Evolutionary conservation across 2,888 invertebrate species (phyloP), one percentile per base, ranked within the genome.

Genomic region (Bombylius discolor): DNA sequence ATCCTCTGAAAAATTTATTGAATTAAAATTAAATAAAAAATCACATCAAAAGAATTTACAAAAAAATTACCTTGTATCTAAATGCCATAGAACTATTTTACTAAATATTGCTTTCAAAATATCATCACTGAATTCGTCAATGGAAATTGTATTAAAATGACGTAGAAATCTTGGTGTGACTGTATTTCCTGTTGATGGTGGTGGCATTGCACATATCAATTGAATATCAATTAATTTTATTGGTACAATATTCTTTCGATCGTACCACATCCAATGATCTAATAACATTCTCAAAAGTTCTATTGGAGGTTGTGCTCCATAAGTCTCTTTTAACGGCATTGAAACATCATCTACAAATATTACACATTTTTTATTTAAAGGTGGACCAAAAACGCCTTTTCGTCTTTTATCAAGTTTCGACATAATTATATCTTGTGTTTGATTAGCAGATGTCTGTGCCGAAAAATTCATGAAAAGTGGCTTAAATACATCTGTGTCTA

Each of bases 341-440:
- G 92, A 93, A n/a, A 97, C 83, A 70, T 97, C 96, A 68, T 97
- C 97, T 44, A 97, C 90, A 70, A 96, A 96, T 50, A 95, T 83
- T 13, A 96, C 86, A 72, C 87, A 84, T 65, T 84, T 83, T 69
- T 92, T 95, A 5, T 92, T 92, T 51, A 94, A 81, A 0, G 94
- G 93, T 1, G 96, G 95, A 0, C 96, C 96, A 68, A 81, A 97
- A 13, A 94, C 89, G 3, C 96, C 94, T 78, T 94, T 95, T 51
- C 92, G 79, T 54, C 96, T 78, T 70, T 92, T 94, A 70, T 95
- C 95, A 63, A 96, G 73, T 72, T 94, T 95, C 5, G 87, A 85
- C 92, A 95, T 93, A 49, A 96, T 90, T 55, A 95, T 91, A 67
- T 92, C 91, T 74, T 96, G 95, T 0, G 92, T 92, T 71, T 92